These are phyloP conservation scores for Paradisaea rubra DNA, from an alignment of 2,113 vertebrate species.

Conservation along the genomic window DNA sequence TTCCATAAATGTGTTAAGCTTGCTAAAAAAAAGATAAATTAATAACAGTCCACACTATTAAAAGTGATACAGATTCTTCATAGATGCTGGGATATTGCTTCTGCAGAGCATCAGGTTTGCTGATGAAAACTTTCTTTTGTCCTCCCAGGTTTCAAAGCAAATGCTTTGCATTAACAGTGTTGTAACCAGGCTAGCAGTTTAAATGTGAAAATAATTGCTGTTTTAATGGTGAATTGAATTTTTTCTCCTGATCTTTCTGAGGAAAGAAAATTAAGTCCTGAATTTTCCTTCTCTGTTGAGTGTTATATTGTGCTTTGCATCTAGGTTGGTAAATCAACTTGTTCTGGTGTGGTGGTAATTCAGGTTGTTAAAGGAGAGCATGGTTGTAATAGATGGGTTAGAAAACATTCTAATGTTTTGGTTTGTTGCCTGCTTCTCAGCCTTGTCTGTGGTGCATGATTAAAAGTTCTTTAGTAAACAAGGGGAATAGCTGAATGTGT, in stretches of 20 bases:
- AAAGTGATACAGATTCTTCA: not conserved
- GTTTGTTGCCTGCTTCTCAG: conserved; percentile 4
- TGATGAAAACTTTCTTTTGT: conserved; percentile 15
- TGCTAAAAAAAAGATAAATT: not conserved
- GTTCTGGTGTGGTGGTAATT: conserved; percentile 16
- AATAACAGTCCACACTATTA: not conserved
- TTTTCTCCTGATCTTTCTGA: not conserved
- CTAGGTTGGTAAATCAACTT: conserved; percentile 6
- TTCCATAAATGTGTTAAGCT: not conserved
- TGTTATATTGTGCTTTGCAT: not conserved
- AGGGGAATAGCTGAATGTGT: not conserved
- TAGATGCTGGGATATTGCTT: not conserved
- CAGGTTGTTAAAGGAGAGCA: not conserved
- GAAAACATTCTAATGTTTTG: not conserved
- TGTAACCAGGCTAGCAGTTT: not conserved
- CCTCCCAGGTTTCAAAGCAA: not conserved
- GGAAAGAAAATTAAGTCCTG: not conserved
- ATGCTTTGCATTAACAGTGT: not conserved
- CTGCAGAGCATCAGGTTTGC: not conserved
- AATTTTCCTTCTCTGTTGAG: conserved; percentile 20
- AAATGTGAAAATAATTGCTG: not conserved
- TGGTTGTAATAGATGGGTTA: not conserved
- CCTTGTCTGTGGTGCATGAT: not conserved
- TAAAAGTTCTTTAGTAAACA: not conserved
- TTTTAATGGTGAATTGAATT: not conserved